Base-by-base conservation (phyloP, 1,140 invertebrate species). In the Diplogasteroides magnus region DNA sequence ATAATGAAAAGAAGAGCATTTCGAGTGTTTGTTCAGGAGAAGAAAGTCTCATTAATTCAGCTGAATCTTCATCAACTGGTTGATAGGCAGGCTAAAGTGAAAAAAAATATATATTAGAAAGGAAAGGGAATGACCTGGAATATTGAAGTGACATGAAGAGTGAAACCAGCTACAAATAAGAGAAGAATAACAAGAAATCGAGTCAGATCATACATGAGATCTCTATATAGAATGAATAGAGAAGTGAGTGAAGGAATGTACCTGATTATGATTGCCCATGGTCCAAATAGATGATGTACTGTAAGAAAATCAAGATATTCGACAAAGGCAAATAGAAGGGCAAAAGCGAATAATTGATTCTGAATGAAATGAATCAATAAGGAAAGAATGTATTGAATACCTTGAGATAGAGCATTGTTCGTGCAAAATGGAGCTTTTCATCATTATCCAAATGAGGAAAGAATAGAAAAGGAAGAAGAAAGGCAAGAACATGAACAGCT, bases 161-260 rank as follows among this genome's bases (percentile, higher is more conserved):
- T 97, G 83, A 99, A 99, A 60, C 96, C 96, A 82, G 95, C 91
- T 73, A 98, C 91, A 85, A 98, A 99, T 83, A 98, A 96, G 19
- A 91, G 89, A 78, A 98, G 85, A 11, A 99, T 95, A 27, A 95
- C 94, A 67, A 98, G 86, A 85, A 99, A 98, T 74, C 94, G 87
- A 3, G 92, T 91, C 74, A 98, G 86, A 85, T 98, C 88, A 67
- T 86, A 85, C 77, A 86, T 84, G n/a, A 86, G 77, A 77, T 82
- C 80, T 29, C 77, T 72, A 60, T 19, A 71, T 61, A 19, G 13
- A 31, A 23, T 14, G 28, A 59, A n/a, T 15, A 26, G n/a, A 31
- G 55, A 62, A 59, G 14, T 67, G 28, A 56, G 19, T 66, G 37
- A 26, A 25, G 2, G 37, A n/a, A 3, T 15, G 11, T 55, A 70